Evolutionary conservation across 2,113 vertebrate genomes (phyloP), one percentile per base, ranked within the genome.

Genomic region (Dascyllus trimaculatus): DNA sequence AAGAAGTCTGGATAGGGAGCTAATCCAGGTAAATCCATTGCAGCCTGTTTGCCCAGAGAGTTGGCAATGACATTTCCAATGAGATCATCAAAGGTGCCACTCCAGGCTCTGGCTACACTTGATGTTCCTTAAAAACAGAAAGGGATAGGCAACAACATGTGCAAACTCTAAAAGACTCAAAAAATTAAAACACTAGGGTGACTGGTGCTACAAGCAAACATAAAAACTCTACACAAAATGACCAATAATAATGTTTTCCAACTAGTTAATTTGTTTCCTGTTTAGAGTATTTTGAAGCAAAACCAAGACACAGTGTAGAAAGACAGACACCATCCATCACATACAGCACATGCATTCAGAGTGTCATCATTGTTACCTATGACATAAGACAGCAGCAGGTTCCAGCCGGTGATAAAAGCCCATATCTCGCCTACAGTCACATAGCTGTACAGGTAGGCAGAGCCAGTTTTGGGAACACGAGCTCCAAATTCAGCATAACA

Each of bases 371-470:
- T 61, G 45, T 84, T 96, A 95, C 96, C 96, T 7, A 96, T 96
- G 71, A 96, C n/a, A 26, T 96, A 97, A 69, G 96, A 96, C 53
- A 97, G 94, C 52, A 97, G 80, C 63, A 97, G 85, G 85, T 97
- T 97, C 96, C 97, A 96, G 4, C 95, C 96, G 0, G 95, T 92
- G 0, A 96, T 78, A 73, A 97, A 97, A 4, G 96, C 96, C 93
- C 95, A 96, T 72, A 97, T 93, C 89, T 97, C 96, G 0, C 96
- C 96, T 66, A 96, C 92, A 0, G 95, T 95, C 81, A 96, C 90
- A 0, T 96, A 97, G 92, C 94, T 96, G 93, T 97, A 96, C 49
- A 97, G 95, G 70, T 97, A 97, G 11, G 94, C 95, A 5, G 96
- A 97, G 45, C 96, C 95, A 0, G 96, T 96, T 75, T 96, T 93